Evolutionary conservation across 2,888 invertebrate species (phyloP).

Genomic region (Ennomos erosarius): DNA sequence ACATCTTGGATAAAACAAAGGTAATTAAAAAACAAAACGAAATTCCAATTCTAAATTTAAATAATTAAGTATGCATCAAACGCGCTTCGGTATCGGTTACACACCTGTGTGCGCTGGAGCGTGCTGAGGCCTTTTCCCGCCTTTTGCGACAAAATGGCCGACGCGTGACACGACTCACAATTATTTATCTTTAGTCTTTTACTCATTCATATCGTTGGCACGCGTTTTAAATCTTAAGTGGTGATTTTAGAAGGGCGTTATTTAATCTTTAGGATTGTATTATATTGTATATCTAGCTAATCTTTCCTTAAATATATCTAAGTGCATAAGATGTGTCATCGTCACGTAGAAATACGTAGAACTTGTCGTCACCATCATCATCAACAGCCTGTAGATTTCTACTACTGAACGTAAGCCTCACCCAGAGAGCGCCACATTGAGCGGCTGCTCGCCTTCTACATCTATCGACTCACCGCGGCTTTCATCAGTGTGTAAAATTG

Average conservation of each 20-base stretch:
- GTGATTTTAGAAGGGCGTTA: constrained; percentile 6
- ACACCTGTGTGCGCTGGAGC: constrained; percentile 68
- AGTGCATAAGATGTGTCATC: too few species aligned
- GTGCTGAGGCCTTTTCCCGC: constrained; percentile 67
- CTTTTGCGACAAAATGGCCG: constrained; percentile 77
- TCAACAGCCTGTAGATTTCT: too few species aligned
- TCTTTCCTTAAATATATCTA: too few species aligned
- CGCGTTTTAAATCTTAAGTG: constrained; percentile 33
- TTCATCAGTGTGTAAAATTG: too few species aligned
- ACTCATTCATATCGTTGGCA: constrained; percentile 51
- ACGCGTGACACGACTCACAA: constrained; percentile 67
- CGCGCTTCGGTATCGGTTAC: constrained; percentile 60
- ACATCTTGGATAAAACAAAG: background rate
- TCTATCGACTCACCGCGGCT: too few species aligned
- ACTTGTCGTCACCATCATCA: too few species aligned
- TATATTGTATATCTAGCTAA: too few species aligned
- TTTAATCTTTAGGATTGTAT: background rate
- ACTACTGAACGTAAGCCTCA: too few species aligned
- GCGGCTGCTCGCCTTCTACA: too few species aligned
- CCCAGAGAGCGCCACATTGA: too few species aligned
- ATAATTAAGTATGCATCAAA: constrained; percentile 49
- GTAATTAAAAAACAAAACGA: constrained; percentile 23
- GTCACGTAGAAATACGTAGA: too few species aligned
- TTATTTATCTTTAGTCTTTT: constrained; percentile 54
- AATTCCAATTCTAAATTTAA: constrained; percentile 37